Conservation (phyloP, 2,888 invertebrate species). For the Scaptomyza caliginosa region DNA sequence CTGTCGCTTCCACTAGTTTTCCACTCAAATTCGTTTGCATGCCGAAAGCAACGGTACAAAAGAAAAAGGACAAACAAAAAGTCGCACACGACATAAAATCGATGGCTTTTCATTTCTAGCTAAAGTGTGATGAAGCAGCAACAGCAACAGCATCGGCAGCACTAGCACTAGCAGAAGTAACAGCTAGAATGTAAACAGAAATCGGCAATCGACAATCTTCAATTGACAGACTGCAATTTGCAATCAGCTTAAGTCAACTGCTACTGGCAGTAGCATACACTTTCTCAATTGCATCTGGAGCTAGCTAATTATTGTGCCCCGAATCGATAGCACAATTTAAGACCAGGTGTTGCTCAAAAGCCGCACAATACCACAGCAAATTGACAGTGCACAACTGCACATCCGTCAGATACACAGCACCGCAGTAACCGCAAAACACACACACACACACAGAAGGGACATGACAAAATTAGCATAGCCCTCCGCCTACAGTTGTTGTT, state of each 20-base stretch:
- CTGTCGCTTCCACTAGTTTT: conserved; percentile 52
- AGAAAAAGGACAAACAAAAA: conserved; percentile 13
- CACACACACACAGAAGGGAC: neutral
- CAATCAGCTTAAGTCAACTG: conserved; percentile 68
- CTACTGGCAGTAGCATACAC: conserved; percentile 6
- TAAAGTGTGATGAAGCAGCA: conserved; percentile 35
- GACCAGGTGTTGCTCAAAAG: conserved; percentile 5
- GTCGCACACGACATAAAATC: conserved; percentile 56
- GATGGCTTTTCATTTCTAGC: conserved; percentile 40
- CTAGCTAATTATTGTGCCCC: conserved; percentile 44
- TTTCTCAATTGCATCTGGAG: conserved; percentile 1
- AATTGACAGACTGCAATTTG: conserved; percentile 27
- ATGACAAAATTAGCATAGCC: conserved; percentile 23
- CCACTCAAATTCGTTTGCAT: conserved; percentile 44
- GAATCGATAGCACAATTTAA: conserved; percentile 15
- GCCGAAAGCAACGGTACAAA: conserved; percentile 24
- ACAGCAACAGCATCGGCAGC: conserved; percentile 5
- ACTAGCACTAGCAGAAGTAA: neutral
- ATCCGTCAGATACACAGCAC: neutral
- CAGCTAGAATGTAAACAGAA: conserved; percentile 28
- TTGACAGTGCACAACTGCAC: conserved; percentile 1
- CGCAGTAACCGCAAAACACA: neutral
- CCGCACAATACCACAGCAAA: conserved; percentile 9
- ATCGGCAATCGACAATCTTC: conserved; percentile 10
- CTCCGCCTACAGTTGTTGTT: conserved; percentile 7